Conservation (phyloP, 2,797 vertebrate species). For the Megalops cyprinoides region DNA sequence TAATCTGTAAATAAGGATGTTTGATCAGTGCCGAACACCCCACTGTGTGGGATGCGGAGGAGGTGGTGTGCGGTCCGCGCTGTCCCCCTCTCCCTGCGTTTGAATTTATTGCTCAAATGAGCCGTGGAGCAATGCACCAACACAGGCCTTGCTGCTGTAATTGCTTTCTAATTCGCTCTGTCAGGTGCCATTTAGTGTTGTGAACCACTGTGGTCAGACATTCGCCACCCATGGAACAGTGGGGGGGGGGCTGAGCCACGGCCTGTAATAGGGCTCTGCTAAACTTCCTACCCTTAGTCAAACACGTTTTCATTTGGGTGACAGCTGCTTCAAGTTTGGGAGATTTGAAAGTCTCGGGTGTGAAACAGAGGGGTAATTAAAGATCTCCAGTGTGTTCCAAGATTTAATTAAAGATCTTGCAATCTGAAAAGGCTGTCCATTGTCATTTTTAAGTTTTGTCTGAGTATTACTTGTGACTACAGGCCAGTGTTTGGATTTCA, state of each 20-base stretch:
- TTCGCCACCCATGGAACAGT: conserved; percentile 10
- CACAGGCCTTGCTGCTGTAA: neutral
- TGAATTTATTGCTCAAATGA: conserved; percentile 30
- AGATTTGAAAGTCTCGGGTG: neutral
- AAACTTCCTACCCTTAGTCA: conserved; percentile 9
- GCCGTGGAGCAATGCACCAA: conserved; percentile 5
- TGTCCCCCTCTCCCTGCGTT: neutral
- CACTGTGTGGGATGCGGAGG: neutral
- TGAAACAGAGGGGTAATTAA: conserved; percentile 15
- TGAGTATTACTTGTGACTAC: neutral
- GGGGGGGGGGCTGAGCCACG: too few relatives aligned
- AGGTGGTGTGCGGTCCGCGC: neutral
- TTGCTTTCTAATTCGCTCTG: conserved; percentile 35
- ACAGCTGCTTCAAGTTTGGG: neutral
- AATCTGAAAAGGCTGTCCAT: conserved; percentile 19
- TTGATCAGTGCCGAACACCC: neutral
- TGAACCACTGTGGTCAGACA: neutral
- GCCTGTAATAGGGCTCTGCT: conserved; percentile 8
- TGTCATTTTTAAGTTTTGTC: neutral
- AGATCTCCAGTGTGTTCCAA: neutral
- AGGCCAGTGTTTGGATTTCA: neutral
- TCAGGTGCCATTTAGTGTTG: conserved; percentile 22
- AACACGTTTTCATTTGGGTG: neutral
- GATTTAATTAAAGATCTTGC: conserved; percentile 21
- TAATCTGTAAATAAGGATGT: neutral